phyloP scores from a whole-genome alignment of 2,113 vertebrate species.

The Cavia porcellus region DNA sequence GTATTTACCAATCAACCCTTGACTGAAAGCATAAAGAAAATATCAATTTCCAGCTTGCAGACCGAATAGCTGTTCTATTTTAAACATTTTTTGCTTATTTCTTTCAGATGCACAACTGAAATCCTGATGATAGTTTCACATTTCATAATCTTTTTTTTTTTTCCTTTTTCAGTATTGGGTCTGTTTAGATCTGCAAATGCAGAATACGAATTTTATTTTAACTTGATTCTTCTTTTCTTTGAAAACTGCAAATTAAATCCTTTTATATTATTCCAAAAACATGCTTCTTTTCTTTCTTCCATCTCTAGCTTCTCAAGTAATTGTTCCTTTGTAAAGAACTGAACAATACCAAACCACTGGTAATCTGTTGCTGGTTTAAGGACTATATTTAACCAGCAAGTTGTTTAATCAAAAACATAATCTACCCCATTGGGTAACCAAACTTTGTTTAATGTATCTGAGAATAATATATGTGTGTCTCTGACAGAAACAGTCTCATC shows the following conservation, averaged over 20 bases:
- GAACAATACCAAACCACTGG: slow-evolving; percentile 70
- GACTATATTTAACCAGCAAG: slow-evolving; percentile 67
- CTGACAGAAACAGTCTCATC: background rate
- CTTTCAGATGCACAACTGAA: slow-evolving; percentile 57
- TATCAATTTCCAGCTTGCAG: slow-evolving; percentile 57
- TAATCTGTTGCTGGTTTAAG: slow-evolving; percentile 43
- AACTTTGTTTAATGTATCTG: slow-evolving; percentile 38
- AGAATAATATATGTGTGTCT: slow-evolving; percentile 31
- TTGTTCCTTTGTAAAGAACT: slow-evolving; percentile 61
- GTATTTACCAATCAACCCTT: background rate
- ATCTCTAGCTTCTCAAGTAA: slow-evolving; percentile 55
- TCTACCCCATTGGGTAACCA: slow-evolving; percentile 42
- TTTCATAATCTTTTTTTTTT: slow-evolving; percentile 52
- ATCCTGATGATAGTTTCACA: slow-evolving; percentile 54
- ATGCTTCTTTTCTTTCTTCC: slow-evolving; percentile 46
- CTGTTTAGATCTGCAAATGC: slow-evolving; percentile 32
- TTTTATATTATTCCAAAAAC: slow-evolving; percentile 62
- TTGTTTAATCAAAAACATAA: slow-evolving; percentile 71
- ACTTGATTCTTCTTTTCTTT: slow-evolving; percentile 60
- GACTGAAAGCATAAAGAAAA: slow-evolving; percentile 48
- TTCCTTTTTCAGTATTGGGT: slow-evolving; percentile 5
- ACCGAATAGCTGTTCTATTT: slow-evolving; percentile 52
- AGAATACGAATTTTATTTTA: slow-evolving; percentile 69
- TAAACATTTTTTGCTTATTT: slow-evolving; percentile 7
- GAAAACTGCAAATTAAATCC: slow-evolving; percentile 69